Evolutionary conservation across 2,113 vertebrate genomes (phyloP), one percentile per base, ranked within the genome.

Genomic region (Paramisgurnus dabryanus): DNA sequence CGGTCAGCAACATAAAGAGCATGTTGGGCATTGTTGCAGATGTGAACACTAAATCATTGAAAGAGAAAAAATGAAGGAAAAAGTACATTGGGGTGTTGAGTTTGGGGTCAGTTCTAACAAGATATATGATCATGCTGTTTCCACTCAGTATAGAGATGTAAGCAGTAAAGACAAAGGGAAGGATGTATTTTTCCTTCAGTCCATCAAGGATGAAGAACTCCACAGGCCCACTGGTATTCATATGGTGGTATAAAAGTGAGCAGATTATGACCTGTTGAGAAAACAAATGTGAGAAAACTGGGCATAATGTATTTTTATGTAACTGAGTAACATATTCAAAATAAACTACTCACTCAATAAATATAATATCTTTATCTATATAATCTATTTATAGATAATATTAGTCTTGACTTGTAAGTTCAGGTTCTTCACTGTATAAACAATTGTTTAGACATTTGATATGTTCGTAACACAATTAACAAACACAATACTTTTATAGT

Each of bases 41-140:
- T 18, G 92, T 90, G 41, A 45, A 91, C 1, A 89, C 63, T 0
- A 91, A 67, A 43, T 93, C 90, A 71, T 90, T 82, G 13, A 93
- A 79, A 5, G 92, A 91, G 17, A 93, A 82, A 76, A 93, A 90
- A 34, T 83, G 83, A n/a, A 94, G 90, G 76, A 94, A 92, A 72
- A 89, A 91, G 41, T 87, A 92, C 89, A 92, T 91, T 4, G 87
- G 86, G 11, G 82, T 80, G 1, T 72, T 85, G 57, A 94, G 88
- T 57, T 88, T 92, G 1, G 86, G 60, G 55, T 87, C 88, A 0
- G 63, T 27, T 22, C 82, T 17, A 13, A 87, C 91, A 9, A 91
- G 79, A 8, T 87, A 57, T 1, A 92, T 80, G 47, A 93, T 92
- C 67, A 91, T 81, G 15, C 86, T 79, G 53, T 92, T 94, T 40